Conservation (phyloP, 2,888 invertebrate genomes). For the Podabrus alpinus region DNA sequence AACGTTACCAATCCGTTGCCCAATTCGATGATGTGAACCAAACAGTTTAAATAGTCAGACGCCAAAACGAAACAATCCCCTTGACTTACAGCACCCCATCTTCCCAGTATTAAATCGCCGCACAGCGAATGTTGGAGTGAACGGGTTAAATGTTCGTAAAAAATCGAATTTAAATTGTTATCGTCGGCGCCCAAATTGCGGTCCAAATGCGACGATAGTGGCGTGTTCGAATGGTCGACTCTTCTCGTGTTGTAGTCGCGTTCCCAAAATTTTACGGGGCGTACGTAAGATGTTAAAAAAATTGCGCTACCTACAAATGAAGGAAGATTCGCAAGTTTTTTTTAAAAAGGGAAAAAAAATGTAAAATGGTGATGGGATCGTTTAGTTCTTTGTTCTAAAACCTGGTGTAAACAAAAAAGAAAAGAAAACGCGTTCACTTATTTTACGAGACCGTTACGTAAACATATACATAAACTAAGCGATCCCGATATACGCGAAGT, state of each 20-base stretch:
- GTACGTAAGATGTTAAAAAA: constrained; percentile 97
- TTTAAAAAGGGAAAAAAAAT: too few species aligned
- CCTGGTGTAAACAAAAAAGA: too few species aligned
- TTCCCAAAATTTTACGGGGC: constrained; percentile 99
- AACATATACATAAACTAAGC: too few species aligned
- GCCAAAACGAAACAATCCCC: constrained; percentile 98
- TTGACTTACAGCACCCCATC: constrained; percentile 96
- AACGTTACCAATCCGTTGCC: constrained; percentile 98
- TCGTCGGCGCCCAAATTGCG: constrained; percentile 92
- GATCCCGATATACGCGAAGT: too few species aligned
- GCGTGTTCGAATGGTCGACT: constrained; percentile 96
- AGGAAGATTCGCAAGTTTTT: neutral
- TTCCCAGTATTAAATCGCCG: constrained; percentile 87
- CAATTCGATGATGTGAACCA: constrained; percentile 96
- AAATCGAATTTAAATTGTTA: constrained; percentile 98
- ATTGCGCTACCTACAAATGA: constrained; percentile 83
- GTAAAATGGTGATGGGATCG: too few species aligned
- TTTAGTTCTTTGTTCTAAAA: too few species aligned
- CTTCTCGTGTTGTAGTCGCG: constrained; percentile 96
- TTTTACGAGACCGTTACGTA: too few species aligned
- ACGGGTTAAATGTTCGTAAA: constrained; percentile 97
- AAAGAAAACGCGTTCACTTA: too few species aligned
- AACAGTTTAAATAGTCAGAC: constrained; percentile 96
- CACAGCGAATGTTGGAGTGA: constrained; percentile 94
- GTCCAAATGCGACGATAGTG: constrained; percentile 92